Evolutionary conservation across 2,113 vertebrate species (phyloP).

Genomic region (Eupsittula cactorum): DNA sequence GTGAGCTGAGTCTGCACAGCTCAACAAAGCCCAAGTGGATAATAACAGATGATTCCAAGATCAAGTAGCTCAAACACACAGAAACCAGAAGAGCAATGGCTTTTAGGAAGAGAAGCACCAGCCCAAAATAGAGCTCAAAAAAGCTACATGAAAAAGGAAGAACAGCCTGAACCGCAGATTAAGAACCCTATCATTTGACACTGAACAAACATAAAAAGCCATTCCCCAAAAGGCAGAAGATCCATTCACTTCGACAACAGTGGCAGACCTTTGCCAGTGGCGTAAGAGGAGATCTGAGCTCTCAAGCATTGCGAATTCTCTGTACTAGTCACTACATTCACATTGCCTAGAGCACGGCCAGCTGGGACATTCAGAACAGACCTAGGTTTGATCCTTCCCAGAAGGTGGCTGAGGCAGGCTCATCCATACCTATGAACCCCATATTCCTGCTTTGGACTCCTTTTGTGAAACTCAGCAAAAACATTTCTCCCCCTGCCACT

Average conservation of each 20-base stretch:
- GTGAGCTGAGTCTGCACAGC: neutral
- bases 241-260: fast-evolving
- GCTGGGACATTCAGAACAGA: neutral
- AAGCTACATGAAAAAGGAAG: neutral
- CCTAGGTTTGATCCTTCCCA: neutral
- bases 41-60: neutral
- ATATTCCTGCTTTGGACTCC: neutral
- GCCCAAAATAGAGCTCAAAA: neutral
- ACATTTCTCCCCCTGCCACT: neutral
- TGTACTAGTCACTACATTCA: fast-evolving
- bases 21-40: neutral
- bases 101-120: neutral
- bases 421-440: fast-evolving
- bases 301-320: fast-evolving
- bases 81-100: neutral
- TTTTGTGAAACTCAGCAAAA: neutral
- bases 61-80: fast-evolving
- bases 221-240: neutral
- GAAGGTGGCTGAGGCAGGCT: neutral
- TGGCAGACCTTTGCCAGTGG: neutral
- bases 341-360: neutral
- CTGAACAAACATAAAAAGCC: neutral
- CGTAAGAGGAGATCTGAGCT: neutral
- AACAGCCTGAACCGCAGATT: neutral
- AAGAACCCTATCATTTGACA: fast-evolving